Conservation (phyloP, 2,888 invertebrate genomes). For the Hyppa rectilinea region DNA sequence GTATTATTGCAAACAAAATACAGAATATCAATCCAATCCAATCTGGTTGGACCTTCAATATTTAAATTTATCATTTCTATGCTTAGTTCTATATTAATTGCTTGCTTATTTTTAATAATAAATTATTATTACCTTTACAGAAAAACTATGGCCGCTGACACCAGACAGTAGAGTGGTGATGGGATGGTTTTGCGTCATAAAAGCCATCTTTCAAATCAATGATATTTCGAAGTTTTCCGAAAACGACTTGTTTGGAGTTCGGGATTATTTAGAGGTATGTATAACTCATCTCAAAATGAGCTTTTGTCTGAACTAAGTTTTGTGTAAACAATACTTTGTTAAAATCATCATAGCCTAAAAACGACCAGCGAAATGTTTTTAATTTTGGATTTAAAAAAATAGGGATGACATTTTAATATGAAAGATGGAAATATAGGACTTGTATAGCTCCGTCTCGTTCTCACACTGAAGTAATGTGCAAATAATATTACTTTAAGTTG, state of each 20-base stretch:
- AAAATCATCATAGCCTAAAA: too few species aligned
- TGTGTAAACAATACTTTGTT: too few species aligned
- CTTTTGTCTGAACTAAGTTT: too few species aligned
- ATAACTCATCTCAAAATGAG: not conserved
- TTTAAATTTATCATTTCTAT: too few species aligned
- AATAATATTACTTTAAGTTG: too few species aligned
- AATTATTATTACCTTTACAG: slow-evolving; percentile 77
- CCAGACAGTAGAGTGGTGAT: slow-evolving; percentile 88
- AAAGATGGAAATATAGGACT: too few species aligned
- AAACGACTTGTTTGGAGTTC: slow-evolving; percentile 81
- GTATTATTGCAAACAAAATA: not conserved
- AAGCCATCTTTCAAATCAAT: slow-evolving; percentile 88
- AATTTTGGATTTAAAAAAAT: too few species aligned
- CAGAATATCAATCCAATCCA: not conserved
- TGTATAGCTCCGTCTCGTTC: too few species aligned
- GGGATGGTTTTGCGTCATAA: slow-evolving; percentile 91
- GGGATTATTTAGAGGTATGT: slow-evolving; percentile 86
- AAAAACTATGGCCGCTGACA: slow-evolving; percentile 90
- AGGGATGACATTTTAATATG: too few species aligned
- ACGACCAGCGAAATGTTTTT: too few species aligned
- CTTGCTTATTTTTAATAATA: not conserved
- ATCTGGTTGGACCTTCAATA: not conserved
- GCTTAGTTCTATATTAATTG: not conserved
- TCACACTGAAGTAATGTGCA: too few species aligned
- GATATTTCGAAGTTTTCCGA: slow-evolving; percentile 81